Percentiles rank a stretch among this genome's conserved stretches.
These are phyloP conservation scores for Columba janthina DNA, from an alignment of 2,113 vertebrate genomes.

Conservation along the genomic window DNA sequence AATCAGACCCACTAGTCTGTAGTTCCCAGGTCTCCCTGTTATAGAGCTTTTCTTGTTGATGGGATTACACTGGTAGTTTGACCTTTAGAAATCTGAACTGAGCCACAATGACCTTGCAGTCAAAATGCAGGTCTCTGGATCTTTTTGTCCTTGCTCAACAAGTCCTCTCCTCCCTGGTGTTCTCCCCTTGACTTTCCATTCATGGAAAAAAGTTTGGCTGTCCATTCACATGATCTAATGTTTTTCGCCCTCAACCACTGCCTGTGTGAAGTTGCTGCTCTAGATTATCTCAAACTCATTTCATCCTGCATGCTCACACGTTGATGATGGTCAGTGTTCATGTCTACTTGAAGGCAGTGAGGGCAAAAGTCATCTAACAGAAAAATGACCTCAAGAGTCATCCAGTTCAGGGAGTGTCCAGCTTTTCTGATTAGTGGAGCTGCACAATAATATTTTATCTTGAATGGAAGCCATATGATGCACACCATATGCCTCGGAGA, in stretches of 20 bases:
- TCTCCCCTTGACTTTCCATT: neutral
- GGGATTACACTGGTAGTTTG: neutral
- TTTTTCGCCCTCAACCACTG: neutral
- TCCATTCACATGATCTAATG: neutral
- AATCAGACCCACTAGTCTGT: neutral
- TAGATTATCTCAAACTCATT: neutral
- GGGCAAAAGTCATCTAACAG: neutral
- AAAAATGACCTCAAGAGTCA: neutral
- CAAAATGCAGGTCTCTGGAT: neutral
- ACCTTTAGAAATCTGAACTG: neutral
- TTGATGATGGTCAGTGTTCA: neutral
- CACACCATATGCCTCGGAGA: neutral
- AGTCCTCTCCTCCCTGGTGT: neutral
- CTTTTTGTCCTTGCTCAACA: neutral
- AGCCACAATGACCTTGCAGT: neutral
- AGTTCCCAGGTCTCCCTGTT: neutral
- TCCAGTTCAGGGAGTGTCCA: neutral
- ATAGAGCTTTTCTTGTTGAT: neutral
- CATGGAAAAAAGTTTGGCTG: neutral
- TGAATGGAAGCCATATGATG: accelerated
- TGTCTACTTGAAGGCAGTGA: neutral
- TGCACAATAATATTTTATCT: neutral
- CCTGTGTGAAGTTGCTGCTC: neutral
- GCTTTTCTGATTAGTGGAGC: neutral
- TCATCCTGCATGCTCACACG: neutral